Evolutionary conservation across 2,888 invertebrate genomes (phyloP).

Genomic region (Chirona hameri): DNA sequence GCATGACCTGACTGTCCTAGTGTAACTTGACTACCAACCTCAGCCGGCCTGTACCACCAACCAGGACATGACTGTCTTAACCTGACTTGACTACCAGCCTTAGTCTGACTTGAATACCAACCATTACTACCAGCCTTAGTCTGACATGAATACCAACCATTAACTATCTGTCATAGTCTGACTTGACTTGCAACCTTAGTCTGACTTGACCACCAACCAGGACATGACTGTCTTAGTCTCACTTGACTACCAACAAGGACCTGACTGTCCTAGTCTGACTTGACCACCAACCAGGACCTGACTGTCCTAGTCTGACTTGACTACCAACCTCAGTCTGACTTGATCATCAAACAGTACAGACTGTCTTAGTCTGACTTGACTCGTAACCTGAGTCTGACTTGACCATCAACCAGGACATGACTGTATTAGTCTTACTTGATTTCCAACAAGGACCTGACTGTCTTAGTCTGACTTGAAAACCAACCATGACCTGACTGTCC

Average conservation of each 20-base stretch:
- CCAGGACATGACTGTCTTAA: not conserved
- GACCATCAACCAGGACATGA: not conserved
- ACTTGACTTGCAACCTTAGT: not conserved
- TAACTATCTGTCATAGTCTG: not conserved
- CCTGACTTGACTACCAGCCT: not conserved
- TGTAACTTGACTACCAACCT: not conserved
- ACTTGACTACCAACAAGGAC: too few relatives aligned
- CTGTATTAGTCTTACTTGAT: not conserved
- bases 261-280: not conserved
- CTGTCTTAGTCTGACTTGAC: not conserved
- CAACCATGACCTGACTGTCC: too few relatives aligned
- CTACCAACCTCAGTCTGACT: not conserved
- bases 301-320: not conserved
- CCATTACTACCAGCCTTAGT: not conserved
- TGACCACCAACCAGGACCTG: not conserved
- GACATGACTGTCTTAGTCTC: too few relatives aligned
- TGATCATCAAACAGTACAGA: not conserved
- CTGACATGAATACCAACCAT: not conserved
- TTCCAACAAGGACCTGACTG: too few relatives aligned
- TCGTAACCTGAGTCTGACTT: not conserved
- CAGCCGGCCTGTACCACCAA: not conserved
- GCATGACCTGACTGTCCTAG: not conserved
- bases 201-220: too few relatives aligned
- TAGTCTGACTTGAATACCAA: not conserved
- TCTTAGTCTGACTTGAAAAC: not conserved